phyloP scores from a whole-genome alignment of 2,888 invertebrate species.

The Drepanosiphum platanoidis region DNA sequence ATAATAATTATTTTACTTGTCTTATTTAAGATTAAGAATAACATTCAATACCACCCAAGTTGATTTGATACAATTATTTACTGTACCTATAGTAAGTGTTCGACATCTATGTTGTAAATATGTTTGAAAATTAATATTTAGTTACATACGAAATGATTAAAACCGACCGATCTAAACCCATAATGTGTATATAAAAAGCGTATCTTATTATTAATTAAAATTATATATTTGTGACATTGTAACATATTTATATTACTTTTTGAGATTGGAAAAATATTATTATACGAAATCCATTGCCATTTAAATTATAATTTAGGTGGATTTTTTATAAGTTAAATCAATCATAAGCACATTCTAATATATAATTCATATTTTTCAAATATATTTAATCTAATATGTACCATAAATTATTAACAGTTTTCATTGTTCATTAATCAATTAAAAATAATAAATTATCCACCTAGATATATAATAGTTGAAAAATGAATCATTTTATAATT shows the following conservation, averaged over 20 bases:
- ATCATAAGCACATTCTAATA: background rate
- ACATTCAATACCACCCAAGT: constrained; percentile 27
- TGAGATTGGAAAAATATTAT: background rate
- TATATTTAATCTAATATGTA: too few species aligned
- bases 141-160: constrained; percentile 11
- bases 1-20: constrained; percentile 1
- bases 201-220: too few species aligned
- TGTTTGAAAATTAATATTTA: background rate
- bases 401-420: too few species aligned
- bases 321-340: background rate
- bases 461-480: too few species aligned
- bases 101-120: background rate
- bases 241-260: background rate
- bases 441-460: too few species aligned
- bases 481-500: too few species aligned
- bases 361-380: too few species aligned
- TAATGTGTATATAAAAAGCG: too few species aligned
- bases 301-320: background rate
- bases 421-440: too few species aligned
- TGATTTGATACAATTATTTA: constrained; percentile 3
- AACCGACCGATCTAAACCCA: background rate
- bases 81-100: background rate
- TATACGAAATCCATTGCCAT: background rate
- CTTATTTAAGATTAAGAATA: background rate
- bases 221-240: background rate